These are phyloP conservation scores for Babyrousa celebensis DNA, from an alignment of 2,797 vertebrate genomes.

Conservation along the genomic window DNA sequence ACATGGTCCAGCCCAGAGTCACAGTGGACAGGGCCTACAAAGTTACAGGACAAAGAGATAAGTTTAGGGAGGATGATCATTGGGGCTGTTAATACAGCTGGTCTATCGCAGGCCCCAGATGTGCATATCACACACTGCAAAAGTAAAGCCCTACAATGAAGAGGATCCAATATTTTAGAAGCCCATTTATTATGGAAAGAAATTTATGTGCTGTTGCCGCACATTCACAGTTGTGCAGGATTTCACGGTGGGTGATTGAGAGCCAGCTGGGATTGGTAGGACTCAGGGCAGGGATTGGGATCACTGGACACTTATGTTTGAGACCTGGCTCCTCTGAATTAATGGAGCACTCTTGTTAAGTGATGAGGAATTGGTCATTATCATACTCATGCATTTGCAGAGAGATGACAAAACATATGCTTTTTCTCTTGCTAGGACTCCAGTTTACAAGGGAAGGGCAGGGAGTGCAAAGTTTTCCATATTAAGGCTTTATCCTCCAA, in stretches of 20 bases:
- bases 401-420: neutral
- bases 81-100: neutral
- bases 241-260: neutral
- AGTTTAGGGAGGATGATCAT: neutral
- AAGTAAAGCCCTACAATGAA: neutral
- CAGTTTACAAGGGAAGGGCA: constrained; percentile 53
- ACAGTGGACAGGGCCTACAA: neutral
- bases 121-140: neutral
- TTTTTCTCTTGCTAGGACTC: constrained; percentile 61
- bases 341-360: neutral
- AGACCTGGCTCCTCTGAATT: constrained; percentile 19
- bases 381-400: neutral
- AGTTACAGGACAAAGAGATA: neutral
- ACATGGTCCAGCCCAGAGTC: neutral
- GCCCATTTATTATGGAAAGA: neutral
- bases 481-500: neutral
- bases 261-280: neutral
- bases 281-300: neutral
- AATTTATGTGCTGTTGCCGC: neutral
- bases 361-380: neutral
- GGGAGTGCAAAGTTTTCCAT: constrained; percentile 11
- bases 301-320: neutral
- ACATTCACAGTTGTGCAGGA: neutral
- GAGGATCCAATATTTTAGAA: neutral
- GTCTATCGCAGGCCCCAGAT: neutral